phyloP scores from a whole-genome alignment of 2,797 vertebrate species.

The Propithecus perrieri region DNA sequence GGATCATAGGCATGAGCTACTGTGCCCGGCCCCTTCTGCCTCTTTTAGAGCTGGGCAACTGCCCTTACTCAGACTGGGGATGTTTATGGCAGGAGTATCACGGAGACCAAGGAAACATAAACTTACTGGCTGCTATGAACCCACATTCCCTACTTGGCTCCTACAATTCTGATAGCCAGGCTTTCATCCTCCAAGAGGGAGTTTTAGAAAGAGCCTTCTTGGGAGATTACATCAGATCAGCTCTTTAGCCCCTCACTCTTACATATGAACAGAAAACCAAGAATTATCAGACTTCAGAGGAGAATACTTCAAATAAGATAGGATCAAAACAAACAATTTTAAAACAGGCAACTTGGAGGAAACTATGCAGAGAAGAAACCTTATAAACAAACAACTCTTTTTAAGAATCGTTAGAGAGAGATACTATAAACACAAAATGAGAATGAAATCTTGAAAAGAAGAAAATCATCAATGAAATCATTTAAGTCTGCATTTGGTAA shows the following conservation, averaged over 20 bases:
- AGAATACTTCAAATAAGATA: slow-evolving; percentile 5
- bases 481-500: background rate
- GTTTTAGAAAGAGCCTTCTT: background rate
- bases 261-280: background rate
- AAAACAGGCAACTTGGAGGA: background rate
- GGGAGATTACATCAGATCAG: background rate
- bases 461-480: slow-evolving; percentile 45
- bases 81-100: background rate
- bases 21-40: background rate
- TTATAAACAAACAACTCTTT: background rate
- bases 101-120: background rate
- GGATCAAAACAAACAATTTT: slow-evolving; percentile 7
- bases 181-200: background rate
- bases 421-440: background rate
- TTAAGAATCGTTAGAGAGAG: background rate
- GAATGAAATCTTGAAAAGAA: slow-evolving; percentile 22
- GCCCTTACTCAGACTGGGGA: background rate
- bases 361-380: background rate
- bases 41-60: background rate
- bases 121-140: background rate
- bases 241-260: slow-evolving; percentile 29
- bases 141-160: background rate
- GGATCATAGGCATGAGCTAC: background rate
- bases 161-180: background rate
- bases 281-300: background rate